Evolutionary conservation across 2,113 vertebrate genomes (phyloP), one percentile per base, ranked within the genome.

Genomic region (Pseudois nayaur): DNA sequence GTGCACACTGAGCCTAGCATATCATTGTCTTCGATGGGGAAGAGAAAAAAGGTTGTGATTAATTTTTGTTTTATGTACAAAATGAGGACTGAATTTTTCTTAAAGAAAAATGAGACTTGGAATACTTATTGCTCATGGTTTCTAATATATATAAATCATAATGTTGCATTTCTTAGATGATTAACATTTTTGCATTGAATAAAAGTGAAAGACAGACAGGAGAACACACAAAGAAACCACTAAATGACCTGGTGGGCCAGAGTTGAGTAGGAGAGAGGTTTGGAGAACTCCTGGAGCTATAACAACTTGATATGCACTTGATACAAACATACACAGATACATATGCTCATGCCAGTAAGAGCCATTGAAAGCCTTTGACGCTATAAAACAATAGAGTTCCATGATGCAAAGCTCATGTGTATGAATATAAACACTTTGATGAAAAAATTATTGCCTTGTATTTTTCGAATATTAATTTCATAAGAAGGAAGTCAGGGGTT

Each of bases 1-100:
- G 62, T 84, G 27, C 36, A 81, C 25, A 85, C 25, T 78, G 11
- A 96, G 67, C 62, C 40, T 97, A 78, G 71, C 92, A 67, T 59
- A 29, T 93, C 19, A 76, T 67, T 6, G 2, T 98, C 5, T 94
- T 71, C 9, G 17, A 86, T 88, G 60, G 31, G 29, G 33, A 71
- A 57, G 55, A 87, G 54, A 89, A 92, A 96, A 78, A 64, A 87
- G 11, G 40, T 90, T 33, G 40, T 48, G 36, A 84, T 59, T 86
- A 74, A 95, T 87, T 89, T 95, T 95, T 97, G 29, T 19, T 11
- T 97, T 91, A 87, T 74, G 1, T 91, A 27, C 57, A 97, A 59
- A 94, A 10, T 67, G 50, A 95, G 40, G 15, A 50, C 78, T 85
- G 50, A 5, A 21, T 27, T 89, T 93, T 88, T 92, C 10, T 93